Base-by-base conservation (phyloP, 2,888 invertebrate species). In the Azorinus chamasolen region DNA sequence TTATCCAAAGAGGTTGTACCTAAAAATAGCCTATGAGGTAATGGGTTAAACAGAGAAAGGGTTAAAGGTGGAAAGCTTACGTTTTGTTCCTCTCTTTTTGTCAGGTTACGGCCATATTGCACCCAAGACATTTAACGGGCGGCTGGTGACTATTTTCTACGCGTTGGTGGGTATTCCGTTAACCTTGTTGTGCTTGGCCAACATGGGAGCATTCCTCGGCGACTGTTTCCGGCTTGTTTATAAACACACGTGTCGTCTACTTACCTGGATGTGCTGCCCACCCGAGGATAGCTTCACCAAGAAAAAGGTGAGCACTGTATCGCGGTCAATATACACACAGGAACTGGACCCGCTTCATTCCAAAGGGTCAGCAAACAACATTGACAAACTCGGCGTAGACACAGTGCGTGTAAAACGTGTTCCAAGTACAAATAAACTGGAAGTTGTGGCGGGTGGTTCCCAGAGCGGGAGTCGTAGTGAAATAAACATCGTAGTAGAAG, bases 91-190 rank as follows among this genome's bases (percentile, higher is more conserved):
- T n/a, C n/a, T n/a, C n/a, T n/a, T n/a, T n/a, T n/a, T n/a, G n/a
- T 5, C 79, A 90, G 90, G 90, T 41, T 90, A 89, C 73, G 90
- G 90, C 6, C 88, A 91, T 59, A 87, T 89, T 53, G 88, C 90
- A 6, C 91, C 91, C 5, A 88, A 89, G 66, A 91, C 91, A 0
- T 61, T 65, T 25, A 59, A 73, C 57, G 91, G 91, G 16, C 85
- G 86, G 10, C 81, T 89, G 45, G 85, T 86, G 10, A 90, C 90
- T 1, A 89, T 91, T 43, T 79, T 87, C 63, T 91, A 91, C 74
- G 91, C 91, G 27, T 63, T 91, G 22, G 55, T 91, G 27, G 91
- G 91, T 43, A 90, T 91, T 58, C 91, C 91, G 8, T 62, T 91
- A 46, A 90, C 89, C 0, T 73, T 91, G 16, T 76, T 91, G 32